Evolutionary conservation across 2,797 vertebrate species (phyloP).

Genomic region (Epinephelus malabaricus): DNA sequence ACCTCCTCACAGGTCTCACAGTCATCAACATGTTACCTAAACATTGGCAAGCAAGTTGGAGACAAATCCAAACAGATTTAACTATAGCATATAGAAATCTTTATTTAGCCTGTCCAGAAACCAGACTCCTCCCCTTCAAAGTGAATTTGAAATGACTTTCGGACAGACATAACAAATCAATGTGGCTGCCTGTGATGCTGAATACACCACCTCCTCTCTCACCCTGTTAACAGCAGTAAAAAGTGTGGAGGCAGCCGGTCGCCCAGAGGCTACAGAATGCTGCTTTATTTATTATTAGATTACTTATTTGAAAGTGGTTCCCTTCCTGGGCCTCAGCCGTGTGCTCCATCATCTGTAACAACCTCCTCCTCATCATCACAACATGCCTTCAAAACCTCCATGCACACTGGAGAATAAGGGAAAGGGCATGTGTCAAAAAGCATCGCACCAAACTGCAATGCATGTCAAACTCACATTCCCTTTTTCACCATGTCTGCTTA

Average conservation of each 20-base stretch:
- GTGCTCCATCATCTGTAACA: not conserved
- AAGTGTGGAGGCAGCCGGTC: not conserved
- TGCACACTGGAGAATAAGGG: not conserved
- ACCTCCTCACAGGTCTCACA: not conserved
- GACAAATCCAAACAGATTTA: not conserved
- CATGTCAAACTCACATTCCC: not conserved
- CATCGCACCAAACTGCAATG: not conserved
- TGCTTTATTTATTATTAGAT: constrained; percentile 9
- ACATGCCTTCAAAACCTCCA: not conserved
- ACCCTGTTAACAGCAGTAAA: constrained; percentile 13
- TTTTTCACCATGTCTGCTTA: not conserved
- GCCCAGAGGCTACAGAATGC: not conserved
- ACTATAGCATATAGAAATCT: not conserved
- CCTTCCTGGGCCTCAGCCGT: not conserved
- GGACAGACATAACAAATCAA: constrained; percentile 33
- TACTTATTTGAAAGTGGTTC: constrained; percentile 5
- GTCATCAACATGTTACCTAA: not conserved
- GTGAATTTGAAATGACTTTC: constrained; percentile 17
- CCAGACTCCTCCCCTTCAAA: constrained; percentile 6
- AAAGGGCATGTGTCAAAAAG: not conserved
- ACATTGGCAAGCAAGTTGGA: not conserved
- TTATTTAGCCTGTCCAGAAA: not conserved
- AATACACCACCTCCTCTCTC: not conserved
- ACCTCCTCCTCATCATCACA: not conserved
- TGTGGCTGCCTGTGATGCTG: constrained; percentile 11